phyloP scores from a whole-genome alignment of 1,140 invertebrate genomes.

The Zaprionus ornatus region DNA sequence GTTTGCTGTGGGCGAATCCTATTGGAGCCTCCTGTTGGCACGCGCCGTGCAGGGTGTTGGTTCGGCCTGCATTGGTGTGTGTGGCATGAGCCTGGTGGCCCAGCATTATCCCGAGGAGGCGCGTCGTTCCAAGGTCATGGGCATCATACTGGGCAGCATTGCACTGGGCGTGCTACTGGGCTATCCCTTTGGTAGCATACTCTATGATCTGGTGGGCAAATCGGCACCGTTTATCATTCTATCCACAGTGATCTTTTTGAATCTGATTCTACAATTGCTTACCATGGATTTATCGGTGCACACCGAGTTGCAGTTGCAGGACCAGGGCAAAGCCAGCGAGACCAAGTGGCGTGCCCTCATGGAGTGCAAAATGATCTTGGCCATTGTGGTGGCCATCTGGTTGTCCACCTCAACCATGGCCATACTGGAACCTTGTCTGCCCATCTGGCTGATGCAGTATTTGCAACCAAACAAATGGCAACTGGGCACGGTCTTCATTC shows the following conservation, averaged over 20 bases:
- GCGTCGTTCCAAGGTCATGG: slow-evolving; percentile 89
- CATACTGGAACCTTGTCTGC: slow-evolving; percentile 92
- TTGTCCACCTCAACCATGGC: slow-evolving; percentile 91
- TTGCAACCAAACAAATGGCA: slow-evolving; percentile 91
- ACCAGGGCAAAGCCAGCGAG: background rate
- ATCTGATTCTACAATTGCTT: slow-evolving; percentile 83
- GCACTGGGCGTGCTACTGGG: slow-evolving; percentile 91
- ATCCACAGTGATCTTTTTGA: slow-evolving; percentile 86
- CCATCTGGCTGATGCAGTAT: slow-evolving; percentile 90
- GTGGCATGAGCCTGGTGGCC: slow-evolving; percentile 88
- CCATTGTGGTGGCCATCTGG: slow-evolving; percentile 88
- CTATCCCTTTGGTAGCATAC: slow-evolving; percentile 91
- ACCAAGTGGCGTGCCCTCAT: slow-evolving; percentile 86
- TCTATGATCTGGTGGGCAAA: slow-evolving; percentile 91
- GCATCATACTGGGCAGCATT: slow-evolving; percentile 91
- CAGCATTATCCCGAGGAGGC: slow-evolving; percentile 82
- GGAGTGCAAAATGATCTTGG: slow-evolving; percentile 86
- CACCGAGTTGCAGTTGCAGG: slow-evolving; percentile 51
- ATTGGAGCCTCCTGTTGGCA: slow-evolving; percentile 90
- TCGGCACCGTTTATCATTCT: slow-evolving; percentile 90
- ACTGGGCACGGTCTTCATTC: slow-evolving; percentile 91
- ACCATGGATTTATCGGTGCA: slow-evolving; percentile 77
- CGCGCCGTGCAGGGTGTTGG: slow-evolving; percentile 94
- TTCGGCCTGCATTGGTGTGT: slow-evolving; percentile 91
- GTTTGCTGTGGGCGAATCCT: slow-evolving; percentile 92